Conservation (phyloP, 1,140 invertebrate genomes). For the Drosophila insularis region DNA sequence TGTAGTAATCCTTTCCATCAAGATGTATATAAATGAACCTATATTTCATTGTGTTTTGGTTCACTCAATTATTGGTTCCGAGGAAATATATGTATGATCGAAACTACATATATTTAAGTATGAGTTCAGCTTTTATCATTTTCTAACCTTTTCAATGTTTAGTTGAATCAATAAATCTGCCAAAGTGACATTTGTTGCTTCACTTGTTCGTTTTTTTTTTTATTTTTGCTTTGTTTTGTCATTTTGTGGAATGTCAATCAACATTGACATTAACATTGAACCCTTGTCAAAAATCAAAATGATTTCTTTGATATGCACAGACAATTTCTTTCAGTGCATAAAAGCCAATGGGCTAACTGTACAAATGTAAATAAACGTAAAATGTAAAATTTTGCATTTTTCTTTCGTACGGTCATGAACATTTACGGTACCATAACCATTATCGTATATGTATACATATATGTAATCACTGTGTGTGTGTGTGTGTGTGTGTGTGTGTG, state of each 20-base stretch:
- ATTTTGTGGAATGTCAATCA: not conserved
- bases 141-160: not conserved
- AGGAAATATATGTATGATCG: not conserved
- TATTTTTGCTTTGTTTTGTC: not conserved
- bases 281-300: conserved; percentile 22
- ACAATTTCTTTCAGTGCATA: conserved; percentile 54
- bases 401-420: conserved; percentile 31
- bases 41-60: not conserved
- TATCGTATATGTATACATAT: conserved; percentile 14
- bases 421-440: conserved; percentile 25
- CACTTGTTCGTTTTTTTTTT: not conserved
- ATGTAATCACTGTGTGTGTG: conserved; percentile 45
- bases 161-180: not conserved
- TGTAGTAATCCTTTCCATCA: not conserved
- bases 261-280: conserved; percentile 8
- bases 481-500: conserved; percentile 18
- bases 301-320: conserved; percentile 31
- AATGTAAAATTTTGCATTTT: conserved; percentile 60
- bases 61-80: not conserved
- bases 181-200: not conserved
- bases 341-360: conserved; percentile 48
- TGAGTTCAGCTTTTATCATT: not conserved
- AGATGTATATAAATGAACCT: not conserved
- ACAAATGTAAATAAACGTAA: conserved; percentile 70
- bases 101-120: not conserved